Base-by-base conservation (phyloP, 2,888 invertebrate species). In the Drosophila formosana region DNA sequence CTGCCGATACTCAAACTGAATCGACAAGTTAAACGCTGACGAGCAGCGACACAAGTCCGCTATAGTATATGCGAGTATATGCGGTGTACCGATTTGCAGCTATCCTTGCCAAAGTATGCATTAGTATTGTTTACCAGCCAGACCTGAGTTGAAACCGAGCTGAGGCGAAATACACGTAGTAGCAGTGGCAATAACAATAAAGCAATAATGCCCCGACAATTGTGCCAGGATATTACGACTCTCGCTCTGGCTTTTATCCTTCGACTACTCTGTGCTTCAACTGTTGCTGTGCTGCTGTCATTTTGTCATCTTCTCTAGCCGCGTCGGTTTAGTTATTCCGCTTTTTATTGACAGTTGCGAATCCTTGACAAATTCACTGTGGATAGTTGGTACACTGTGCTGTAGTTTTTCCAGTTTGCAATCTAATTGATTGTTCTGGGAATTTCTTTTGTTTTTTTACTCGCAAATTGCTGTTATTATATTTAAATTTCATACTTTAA, bases 111-210 rank as follows among this genome's bases (percentile, higher is more conserved):
- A 68, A 65, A 72, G 85, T 66, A 69, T 88, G 86, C 84, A 84
- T 84, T 88, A 80, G 83, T 67, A 76, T 82, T 85, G 84, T 82
- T 88, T 88, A 85, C 72, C 80, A 78, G 58, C 50, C 18, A 18
- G 49, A 46, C 41, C 57, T 53, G 26, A 45, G 32, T 32, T 32
- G 47, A 26, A 57, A 32, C 57, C 47, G 37, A 47, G 34, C 34
- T 28, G 56, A 47, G 47, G 46, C 18, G 37, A 57, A 47, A 58
- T 50, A 28, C 37, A 49, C 66, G 47, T 18, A 55, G 58, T 47
- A 37, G 37, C 37, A 11, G 52, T 58, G 60, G 72, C 74, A 58
- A 61, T 78, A 78, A 74, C 69, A 69, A 78, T 74, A 78, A 74
- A 74, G 74, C 79, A 66, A 73, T 68, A 69, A 75, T 47, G 65